These are phyloP conservation scores for Oryzias woworae DNA, from an alignment of 2,113 vertebrate species.

Conservation along the genomic window DNA sequence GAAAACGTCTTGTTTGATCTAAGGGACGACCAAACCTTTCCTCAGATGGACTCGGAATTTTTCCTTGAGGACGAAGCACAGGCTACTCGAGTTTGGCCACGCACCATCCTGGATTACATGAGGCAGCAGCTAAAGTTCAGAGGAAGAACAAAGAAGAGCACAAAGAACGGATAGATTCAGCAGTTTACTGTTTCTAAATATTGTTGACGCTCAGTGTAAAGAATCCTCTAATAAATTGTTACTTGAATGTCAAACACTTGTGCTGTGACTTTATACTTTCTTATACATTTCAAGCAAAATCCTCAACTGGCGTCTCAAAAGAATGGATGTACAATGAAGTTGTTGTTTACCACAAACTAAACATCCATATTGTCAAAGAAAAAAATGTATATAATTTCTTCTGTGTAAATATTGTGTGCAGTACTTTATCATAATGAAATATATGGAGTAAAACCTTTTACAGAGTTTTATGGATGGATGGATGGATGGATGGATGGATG, in stretches of 20 bases:
- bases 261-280: background rate
- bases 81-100: constrained; percentile 44
- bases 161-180: constrained; percentile 4
- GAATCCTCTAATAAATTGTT: constrained; percentile 31
- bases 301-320: background rate
- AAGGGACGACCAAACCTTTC: constrained; percentile 11
- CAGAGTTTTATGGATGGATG: no score
- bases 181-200: constrained; percentile 10
- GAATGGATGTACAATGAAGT: background rate
- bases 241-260: background rate
- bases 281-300: background rate
- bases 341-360: no score
- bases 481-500: no score
- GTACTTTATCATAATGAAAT: no score
- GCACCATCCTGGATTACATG: constrained; percentile 59
- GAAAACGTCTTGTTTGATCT: constrained; percentile 21
- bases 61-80: constrained; percentile 26
- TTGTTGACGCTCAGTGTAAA: background rate
- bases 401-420: no score
- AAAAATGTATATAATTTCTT: no score
- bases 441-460: no score
- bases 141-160: constrained; percentile 68
- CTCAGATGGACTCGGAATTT: constrained; percentile 23
- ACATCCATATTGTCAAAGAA: no score
- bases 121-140: constrained; percentile 63